phyloP scores from a whole-genome alignment of 2,797 vertebrate species.

The Myotis findleyi region DNA sequence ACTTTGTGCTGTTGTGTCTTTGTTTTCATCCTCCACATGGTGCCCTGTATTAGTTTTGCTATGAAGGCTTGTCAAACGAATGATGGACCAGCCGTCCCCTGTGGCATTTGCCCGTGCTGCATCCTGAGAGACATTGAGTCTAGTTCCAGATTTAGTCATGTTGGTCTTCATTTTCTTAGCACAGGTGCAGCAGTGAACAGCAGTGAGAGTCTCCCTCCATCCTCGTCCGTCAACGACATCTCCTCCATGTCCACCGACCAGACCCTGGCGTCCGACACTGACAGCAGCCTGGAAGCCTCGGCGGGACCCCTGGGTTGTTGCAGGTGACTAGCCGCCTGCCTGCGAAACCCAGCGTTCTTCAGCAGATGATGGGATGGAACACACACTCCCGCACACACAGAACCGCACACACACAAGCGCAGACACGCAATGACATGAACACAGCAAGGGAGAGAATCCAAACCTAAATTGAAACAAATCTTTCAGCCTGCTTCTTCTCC shows the following conservation, averaged over 20 bases:
- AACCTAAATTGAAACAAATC: constrained; percentile 81
- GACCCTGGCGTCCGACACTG: constrained; percentile 99
- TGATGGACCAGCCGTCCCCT: no score
- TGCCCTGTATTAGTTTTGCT: background rate
- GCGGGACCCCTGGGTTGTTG: constrained; percentile 99
- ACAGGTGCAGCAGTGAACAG: constrained; percentile 99
- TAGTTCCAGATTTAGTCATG: constrained; percentile 94
- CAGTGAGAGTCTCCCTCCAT: constrained; percentile 99
- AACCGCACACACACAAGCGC: background rate
- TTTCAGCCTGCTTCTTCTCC: constrained; percentile 94
- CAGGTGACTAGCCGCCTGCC: constrained; percentile 99
- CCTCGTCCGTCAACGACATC: constrained; percentile 99
- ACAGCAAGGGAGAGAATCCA: constrained; percentile 83
- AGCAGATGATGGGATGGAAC: constrained; percentile 93
- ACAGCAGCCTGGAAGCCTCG: constrained; percentile 99
- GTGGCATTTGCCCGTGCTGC: rapidly evolving
- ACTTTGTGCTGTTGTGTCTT: background rate
- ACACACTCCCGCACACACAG: constrained; percentile 58
- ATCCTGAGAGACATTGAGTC: background rate
- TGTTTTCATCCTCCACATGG: background rate
- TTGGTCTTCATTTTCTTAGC: constrained; percentile 98
- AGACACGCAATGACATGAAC: constrained; percentile 79
- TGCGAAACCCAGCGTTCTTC: constrained; percentile 99
- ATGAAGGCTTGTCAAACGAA: background rate
- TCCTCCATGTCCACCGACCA: constrained; percentile 99